These are phyloP conservation scores for Amitus sp. DNA, from an alignment of 2,888 invertebrate genomes.

Conservation along the genomic window DNA sequence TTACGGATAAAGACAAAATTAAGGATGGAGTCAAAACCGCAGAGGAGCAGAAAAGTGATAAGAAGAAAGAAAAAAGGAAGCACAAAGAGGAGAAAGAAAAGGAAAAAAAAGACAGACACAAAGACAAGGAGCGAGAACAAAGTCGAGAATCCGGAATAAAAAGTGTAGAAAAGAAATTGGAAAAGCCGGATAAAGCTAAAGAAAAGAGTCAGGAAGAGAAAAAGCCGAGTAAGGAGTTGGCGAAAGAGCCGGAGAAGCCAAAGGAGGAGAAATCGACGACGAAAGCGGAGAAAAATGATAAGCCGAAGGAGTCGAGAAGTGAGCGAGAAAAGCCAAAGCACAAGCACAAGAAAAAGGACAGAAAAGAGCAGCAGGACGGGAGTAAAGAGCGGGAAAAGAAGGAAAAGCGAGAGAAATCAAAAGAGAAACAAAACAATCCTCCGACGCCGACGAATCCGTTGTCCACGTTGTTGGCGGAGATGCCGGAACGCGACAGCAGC, in stretches of 20 bases:
- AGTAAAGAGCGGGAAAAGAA: constrained; percentile 71
- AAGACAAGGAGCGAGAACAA: constrained; percentile 65
- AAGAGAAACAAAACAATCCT: constrained; percentile 57
- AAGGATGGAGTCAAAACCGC: constrained; percentile 66
- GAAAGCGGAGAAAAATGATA: constrained; percentile 56
- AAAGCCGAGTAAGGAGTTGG: constrained; percentile 53
- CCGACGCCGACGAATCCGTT: constrained; percentile 66
- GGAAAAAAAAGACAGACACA: constrained; percentile 69
- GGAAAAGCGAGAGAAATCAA: constrained; percentile 60
- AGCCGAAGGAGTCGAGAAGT: constrained; percentile 53
- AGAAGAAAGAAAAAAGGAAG: constrained; percentile 67
- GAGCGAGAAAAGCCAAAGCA: constrained; percentile 67
- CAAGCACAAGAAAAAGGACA: constrained; percentile 69
- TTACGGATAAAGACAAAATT: constrained; percentile 53
- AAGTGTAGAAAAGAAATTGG: constrained; percentile 69
- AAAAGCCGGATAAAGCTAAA: constrained; percentile 70
- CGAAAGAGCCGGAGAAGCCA: constrained; percentile 65
- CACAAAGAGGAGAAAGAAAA: constrained; percentile 69
- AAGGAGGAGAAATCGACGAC: constrained; percentile 67
- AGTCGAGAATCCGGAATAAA: constrained; percentile 68
- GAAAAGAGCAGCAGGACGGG: constrained; percentile 73
- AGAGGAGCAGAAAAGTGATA: constrained; percentile 68
- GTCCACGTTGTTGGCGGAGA: constrained; percentile 55
- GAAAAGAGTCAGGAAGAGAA: constrained; percentile 68
- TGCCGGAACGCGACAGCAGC: constrained; percentile 56